These are phyloP conservation scores for Temnothorax ravouxi DNA, from an alignment of 2,888 invertebrate genomes.

Conservation along the genomic window DNA sequence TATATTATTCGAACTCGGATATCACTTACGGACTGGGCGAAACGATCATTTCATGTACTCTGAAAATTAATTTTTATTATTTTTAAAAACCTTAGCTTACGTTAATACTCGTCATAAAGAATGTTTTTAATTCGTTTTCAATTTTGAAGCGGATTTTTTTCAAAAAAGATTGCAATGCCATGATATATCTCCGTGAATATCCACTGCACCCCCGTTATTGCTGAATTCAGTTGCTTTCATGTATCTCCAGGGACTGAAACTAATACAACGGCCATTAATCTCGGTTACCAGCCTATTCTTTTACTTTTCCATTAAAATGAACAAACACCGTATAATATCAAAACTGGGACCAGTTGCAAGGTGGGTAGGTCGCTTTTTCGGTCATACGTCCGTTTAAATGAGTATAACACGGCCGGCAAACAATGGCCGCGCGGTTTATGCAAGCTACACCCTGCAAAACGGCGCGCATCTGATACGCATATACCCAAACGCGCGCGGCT, in stretches of 20 bases:
- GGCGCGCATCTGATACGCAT: constrained; percentile 41
- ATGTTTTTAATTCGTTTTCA: not conserved
- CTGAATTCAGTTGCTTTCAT: not conserved
- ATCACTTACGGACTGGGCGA: not conserved
- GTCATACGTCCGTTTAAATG: constrained; percentile 39
- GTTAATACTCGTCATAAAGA: not conserved
- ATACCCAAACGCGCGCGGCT: not conserved
- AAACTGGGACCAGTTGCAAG: not conserved
- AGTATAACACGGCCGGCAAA: constrained; percentile 31
- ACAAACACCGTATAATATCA: constrained; percentile 10
- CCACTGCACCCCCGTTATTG: not conserved
- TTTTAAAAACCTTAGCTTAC: not conserved
- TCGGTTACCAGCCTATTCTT: constrained; percentile 8
- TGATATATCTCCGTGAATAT: not conserved
- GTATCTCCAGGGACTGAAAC: not conserved
- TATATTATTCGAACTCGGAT: not conserved
- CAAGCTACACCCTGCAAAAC: constrained; percentile 33
- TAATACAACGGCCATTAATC: constrained; percentile 22
- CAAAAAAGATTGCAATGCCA: not conserved
- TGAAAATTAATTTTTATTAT: not conserved
- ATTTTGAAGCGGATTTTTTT: not conserved
- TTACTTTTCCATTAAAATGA: constrained; percentile 1
- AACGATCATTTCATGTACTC: not conserved
- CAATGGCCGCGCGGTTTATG: constrained; percentile 36
- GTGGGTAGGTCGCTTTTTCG: not conserved